A percentile compares a stretch with the other conserved stretches of the same genome.
These are phyloP conservation scores for Enteromius unitaeniatus DNA, from an alignment of 2,797 vertebrate species.

Conservation along the genomic window DNA sequence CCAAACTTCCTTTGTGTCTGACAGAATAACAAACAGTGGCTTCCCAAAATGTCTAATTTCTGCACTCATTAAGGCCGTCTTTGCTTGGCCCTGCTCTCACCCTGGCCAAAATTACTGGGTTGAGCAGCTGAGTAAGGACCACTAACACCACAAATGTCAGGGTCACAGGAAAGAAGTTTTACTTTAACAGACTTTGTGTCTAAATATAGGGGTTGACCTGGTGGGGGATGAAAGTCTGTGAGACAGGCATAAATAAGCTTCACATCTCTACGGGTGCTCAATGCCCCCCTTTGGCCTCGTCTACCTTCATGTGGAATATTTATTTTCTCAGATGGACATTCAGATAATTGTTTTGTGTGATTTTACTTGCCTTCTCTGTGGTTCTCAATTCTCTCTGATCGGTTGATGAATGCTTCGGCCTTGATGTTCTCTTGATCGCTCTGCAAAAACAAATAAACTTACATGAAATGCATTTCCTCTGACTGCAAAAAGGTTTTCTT, in stretches of 20 bases:
- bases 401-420: slow-evolving; percentile 21
- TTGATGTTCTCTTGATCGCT: slow-evolving; percentile 39
- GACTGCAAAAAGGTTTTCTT: background rate
- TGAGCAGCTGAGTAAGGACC: slow-evolving; percentile 51
- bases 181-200: slow-evolving; percentile 40
- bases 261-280: background rate
- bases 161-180: slow-evolving; percentile 49
- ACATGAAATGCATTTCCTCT: background rate
- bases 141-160: slow-evolving; percentile 66
- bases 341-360: background rate
- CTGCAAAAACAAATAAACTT: slow-evolving; percentile 15
- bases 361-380: slow-evolving; percentile 46
- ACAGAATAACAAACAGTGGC: slow-evolving; percentile 61
- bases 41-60: slow-evolving; percentile 53
- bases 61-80: slow-evolving; percentile 57
- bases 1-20: slow-evolving; percentile 67
- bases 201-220: slow-evolving; percentile 36
- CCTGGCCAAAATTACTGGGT: slow-evolving; percentile 72
- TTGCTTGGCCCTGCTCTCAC: slow-evolving; percentile 61
- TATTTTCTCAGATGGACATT: background rate
- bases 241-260: slow-evolving; percentile 7
- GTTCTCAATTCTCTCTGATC: slow-evolving; percentile 35
- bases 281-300: background rate
- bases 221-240: background rate
- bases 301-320: background rate